These are phyloP conservation scores for Botia kubotai DNA, from an alignment of 2,797 vertebrate genomes.

Conservation along the genomic window DNA sequence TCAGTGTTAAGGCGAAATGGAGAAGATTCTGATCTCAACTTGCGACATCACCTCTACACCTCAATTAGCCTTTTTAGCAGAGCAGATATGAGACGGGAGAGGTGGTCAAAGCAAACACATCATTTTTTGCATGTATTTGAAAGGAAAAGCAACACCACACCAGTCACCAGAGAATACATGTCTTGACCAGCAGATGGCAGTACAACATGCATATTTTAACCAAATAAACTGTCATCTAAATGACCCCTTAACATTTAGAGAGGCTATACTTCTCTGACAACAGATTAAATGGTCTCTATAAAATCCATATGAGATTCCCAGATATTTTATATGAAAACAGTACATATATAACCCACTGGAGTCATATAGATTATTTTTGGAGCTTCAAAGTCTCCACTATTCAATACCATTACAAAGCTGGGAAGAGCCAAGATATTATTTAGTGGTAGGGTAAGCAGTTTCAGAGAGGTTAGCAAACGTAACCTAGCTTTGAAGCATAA, in stretches of 20 bases:
- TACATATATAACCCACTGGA: slow-evolving; percentile 31
- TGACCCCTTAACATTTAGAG: neutral
- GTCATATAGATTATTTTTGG: no score
- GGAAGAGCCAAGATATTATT: no score
- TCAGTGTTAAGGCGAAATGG: slow-evolving; percentile 62
- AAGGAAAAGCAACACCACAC: neutral
- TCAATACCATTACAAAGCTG: no score
- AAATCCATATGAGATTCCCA: slow-evolving; percentile 71
- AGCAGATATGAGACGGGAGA: slow-evolving; percentile 56
- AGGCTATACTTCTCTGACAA: slow-evolving; percentile 63
- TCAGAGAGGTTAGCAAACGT: no score
- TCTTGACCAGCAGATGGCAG: slow-evolving; percentile 32
- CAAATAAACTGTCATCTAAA: neutral
- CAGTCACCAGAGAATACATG: neutral
- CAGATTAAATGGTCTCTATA: slow-evolving; percentile 74
- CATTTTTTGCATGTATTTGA: neutral
- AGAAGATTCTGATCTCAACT: slow-evolving; percentile 61
- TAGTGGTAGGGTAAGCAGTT: no score
- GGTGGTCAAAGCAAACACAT: slow-evolving; percentile 33
- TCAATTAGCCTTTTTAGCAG: slow-evolving; percentile 59
- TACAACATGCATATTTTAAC: neutral
- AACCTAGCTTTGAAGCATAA: no score
- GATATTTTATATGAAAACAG: slow-evolving; percentile 73
- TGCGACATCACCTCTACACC: slow-evolving; percentile 64
- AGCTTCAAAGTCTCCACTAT: no score